Base-by-base conservation (phyloP, 2,888 invertebrate genomes). In the Marasmarcha lunaedactyla region DNA sequence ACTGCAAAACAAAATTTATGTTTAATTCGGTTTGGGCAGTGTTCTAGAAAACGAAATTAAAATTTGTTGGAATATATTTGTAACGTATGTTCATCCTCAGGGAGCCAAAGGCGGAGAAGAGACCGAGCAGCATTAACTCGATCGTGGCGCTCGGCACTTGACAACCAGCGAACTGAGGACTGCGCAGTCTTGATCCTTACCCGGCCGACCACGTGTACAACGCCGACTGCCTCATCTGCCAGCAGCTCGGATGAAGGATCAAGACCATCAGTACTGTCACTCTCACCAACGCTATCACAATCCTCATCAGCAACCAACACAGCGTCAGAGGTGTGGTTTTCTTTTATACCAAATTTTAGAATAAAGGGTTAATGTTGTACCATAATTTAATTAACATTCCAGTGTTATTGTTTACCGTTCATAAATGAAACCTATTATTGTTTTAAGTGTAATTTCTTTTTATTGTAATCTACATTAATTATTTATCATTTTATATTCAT, bases 41-140 rank as follows among this genome's bases (percentile, higher is more conserved):
- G 2, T 7, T 30, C 30, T 30, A 30, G n/a, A n/a, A n/a, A n/a
- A n/a, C n/a, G n/a, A n/a, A n/a, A n/a, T n/a, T n/a, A n/a, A n/a
- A n/a, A 30, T 30, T 3, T 4, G 30, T 30, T 30, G 4, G 6
- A 30, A 11, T 4, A 30, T 11, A 10, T 9, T 7, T n/a, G 2
- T 30, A 11, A 30, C 30, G 30, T 30, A 10, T 7, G 4, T 4
- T 30, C 10, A 3, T 30, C n/a, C 10, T 30, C 85, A 90, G 91
- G 90, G 90, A 89, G 88, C 90, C 89, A 89, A 90, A 90, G 71
- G 83, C 81, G 90, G 91, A 90, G 90, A 91, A 90, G 91, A 91
- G 91, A 88, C 88, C 89, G 90, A 91, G 90, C 90, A 91, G 87
- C 89, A 90, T 90, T 91, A 91, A 87, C 79, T 89, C 90, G 78